Conservation (phyloP, 2,113 vertebrate species). For the Albula goreensis region DNA sequence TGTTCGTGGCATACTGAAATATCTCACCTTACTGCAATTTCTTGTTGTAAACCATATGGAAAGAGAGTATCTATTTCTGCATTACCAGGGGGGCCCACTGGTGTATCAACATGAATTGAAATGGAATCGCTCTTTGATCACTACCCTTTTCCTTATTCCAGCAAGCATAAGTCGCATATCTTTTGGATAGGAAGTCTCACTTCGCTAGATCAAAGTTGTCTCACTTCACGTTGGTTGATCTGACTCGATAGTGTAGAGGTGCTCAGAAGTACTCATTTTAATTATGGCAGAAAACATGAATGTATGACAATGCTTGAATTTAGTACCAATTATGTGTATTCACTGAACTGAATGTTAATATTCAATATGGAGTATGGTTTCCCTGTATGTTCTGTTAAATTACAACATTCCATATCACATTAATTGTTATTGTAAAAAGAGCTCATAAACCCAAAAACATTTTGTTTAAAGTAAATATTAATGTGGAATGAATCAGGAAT, state of each 20-base stretch:
- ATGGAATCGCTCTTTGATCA: neutral
- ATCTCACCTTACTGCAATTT: neutral
- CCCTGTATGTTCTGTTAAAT: neutral
- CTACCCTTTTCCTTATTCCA: neutral
- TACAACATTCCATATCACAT: neutral
- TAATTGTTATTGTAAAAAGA: neutral
- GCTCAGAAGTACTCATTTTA: neutral
- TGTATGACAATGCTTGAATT: neutral
- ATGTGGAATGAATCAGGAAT: no score
- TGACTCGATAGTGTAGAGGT: neutral
- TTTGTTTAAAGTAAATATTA: no score
- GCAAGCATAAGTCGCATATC: neutral
- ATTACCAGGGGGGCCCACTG: neutral
- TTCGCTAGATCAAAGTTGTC: constrained; percentile 1
- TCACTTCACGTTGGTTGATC: neutral
- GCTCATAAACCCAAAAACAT: neutral
- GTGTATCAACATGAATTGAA: neutral
- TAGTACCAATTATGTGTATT: neutral
- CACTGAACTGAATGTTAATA: neutral
- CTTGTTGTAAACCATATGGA: neutral
- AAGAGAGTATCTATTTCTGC: neutral
- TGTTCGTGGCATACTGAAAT: neutral
- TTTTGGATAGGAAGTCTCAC: neutral
- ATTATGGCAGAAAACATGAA: neutral
- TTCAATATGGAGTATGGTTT: neutral